Evolutionary conservation across 2,888 invertebrate species (phyloP).

Genomic region (Nephrotoma appendiculata): DNA sequence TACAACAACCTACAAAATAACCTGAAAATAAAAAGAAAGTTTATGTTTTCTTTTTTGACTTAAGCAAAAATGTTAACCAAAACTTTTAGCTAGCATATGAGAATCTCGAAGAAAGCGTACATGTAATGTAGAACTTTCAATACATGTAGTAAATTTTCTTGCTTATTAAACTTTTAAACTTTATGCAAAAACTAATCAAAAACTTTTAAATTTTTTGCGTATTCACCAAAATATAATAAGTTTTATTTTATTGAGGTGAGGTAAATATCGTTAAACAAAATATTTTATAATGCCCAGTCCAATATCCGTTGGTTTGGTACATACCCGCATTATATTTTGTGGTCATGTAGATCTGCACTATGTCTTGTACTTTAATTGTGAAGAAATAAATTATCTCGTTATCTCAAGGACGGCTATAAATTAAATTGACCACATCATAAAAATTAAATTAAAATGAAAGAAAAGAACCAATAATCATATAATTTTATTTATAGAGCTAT

Average conservation of each 20-base stretch:
- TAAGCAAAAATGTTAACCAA: background rate
- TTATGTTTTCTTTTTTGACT: background rate
- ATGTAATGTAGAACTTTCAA: background rate
- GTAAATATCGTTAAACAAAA: background rate
- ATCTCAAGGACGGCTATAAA: background rate
- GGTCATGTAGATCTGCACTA: background rate
- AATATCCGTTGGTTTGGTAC: no score
- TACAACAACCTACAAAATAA: background rate
- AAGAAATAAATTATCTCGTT: background rate
- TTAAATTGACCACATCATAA: background rate
- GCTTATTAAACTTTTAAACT: background rate
- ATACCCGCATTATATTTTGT: background rate
- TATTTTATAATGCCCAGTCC: no score
- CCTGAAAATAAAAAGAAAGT: background rate
- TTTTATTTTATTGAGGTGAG: background rate
- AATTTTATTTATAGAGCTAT: background rate
- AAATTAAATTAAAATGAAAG: background rate
- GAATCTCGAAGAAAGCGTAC: background rate
- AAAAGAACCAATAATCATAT: background rate
- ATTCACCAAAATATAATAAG: background rate
- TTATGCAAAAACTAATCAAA: background rate
- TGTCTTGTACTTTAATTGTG: background rate
- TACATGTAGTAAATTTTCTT: background rate
- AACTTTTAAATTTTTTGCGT: background rate
- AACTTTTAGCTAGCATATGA: background rate